A percentile compares a stretch with the other conserved stretches of the same genome.
phyloP scores from a whole-genome alignment of 1,140 invertebrate species.

The Eumaeus atala region DNA sequence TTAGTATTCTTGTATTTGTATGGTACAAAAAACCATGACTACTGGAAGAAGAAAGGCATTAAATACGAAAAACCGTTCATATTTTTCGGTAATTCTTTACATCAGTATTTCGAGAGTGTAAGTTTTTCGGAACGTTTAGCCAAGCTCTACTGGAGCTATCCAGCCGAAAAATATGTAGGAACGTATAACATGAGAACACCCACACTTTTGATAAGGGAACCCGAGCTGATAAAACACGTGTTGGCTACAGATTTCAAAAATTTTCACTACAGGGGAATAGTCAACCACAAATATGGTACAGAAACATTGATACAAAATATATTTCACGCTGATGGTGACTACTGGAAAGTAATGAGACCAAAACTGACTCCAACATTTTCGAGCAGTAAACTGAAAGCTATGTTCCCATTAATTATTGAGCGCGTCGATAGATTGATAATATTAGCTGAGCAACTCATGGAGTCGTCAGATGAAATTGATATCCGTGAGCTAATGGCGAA shows the following conservation, averaged over 20 bases:
- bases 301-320: conserved; percentile 36
- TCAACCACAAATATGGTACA: conserved; percentile 13
- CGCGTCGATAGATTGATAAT: conserved; percentile 27
- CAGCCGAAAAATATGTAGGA: conserved; percentile 30
- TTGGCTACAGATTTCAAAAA: conserved; percentile 73
- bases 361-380: conserved; percentile 75
- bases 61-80: conserved; percentile 18
- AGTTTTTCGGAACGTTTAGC: conserved; percentile 25
- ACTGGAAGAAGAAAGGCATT: conserved; percentile 18
- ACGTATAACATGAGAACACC: conserved; percentile 19
- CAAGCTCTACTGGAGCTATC: conserved; percentile 23
- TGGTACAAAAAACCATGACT: conserved; percentile 18
- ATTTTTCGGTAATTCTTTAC: conserved; percentile 32
- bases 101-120: conserved; percentile 19
- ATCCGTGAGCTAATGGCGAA: conserved; percentile 7
- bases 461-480: neutral
- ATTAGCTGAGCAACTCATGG: neutral
- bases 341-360: conserved; percentile 71
- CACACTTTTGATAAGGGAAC: conserved; percentile 61
- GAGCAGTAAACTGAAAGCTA: conserved; percentile 69
- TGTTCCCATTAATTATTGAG: conserved; percentile 56
- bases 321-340: conserved; percentile 33
- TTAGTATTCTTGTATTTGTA: neutral
- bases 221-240: conserved; percentile 73
- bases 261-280: conserved; percentile 49